Base-by-base conservation (phyloP, 1,140 invertebrate genomes). In the Periplaneta americana region DNA sequence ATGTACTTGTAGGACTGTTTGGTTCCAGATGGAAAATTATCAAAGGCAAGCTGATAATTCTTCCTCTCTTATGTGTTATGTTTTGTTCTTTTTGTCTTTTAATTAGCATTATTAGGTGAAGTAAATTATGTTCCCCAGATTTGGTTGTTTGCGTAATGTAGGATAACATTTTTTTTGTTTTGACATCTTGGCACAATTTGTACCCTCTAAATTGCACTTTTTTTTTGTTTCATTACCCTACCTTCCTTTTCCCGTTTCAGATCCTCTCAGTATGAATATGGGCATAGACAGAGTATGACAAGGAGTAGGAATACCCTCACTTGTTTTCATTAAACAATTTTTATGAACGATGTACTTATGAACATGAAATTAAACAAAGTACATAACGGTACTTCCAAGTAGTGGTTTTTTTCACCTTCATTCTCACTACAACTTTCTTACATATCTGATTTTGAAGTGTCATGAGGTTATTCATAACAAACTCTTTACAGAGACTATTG, bases 1-100 rank as follows among this genome's bases (percentile, higher is more conserved):
- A 78, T 81, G 81, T 81, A 80, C 75, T 81, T 81, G 81, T 81
- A 82, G 82, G 82, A 82, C 82, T 82, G 82, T 75, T 80, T 82
- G 82, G 82, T 82, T 82, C 82, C 82, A 74, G 82, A 82, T 79
- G 82, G 82, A 79, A 82, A 82, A 79, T 82, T 82, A 82, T 82
- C 82, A 79, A 57, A 82, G 82, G 82, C 82, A 82, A 82, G 82
- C 82, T 79, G 82, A 80, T 82, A 75, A 82, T 82, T 80, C 79
- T 80, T 77, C 81, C 81, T 78, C 39, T 77, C 76, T 80, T 80
- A 31, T 80, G 32, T 80, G 39, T 66, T 80, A 74, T 32, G 33
- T 74, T n/a, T 39, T 75, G 74, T 76, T 78, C 22, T 36, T 35
- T 80, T 80, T 35, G 13, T 75, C 34, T 80, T n/a, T n/a, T 75